Conservation (phyloP, 2,888 invertebrate genomes). For the Synergus laeviventris region DNA sequence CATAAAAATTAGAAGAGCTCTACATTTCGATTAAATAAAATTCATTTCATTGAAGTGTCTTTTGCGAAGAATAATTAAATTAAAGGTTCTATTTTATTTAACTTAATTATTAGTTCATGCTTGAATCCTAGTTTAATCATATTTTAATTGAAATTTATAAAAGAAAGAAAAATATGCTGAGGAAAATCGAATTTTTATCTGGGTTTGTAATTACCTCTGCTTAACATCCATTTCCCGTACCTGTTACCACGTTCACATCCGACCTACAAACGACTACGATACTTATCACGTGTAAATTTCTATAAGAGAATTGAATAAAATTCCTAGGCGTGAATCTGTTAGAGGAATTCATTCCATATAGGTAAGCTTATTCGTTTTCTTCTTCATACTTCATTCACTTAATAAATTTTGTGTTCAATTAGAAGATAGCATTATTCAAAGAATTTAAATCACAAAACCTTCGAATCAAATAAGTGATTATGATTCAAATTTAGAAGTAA, state of each 20-base stretch:
- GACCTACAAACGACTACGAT: slow-evolving; percentile 13
- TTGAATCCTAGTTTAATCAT: too few relatives aligned
- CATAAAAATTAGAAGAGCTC: not conserved
- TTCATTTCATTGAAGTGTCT: not conserved
- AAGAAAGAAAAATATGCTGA: not conserved
- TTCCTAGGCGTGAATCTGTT: not conserved
- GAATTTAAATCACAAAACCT: not conserved
- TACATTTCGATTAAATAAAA: not conserved
- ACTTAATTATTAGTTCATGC: too few relatives aligned
- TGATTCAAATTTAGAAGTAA: not conserved
- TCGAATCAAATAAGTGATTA: not conserved
- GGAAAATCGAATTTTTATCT: slow-evolving; percentile 1
- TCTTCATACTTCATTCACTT: not conserved
- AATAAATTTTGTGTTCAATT: too few relatives aligned
- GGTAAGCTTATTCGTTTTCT: not conserved
- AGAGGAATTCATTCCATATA: not conserved
- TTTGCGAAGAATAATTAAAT: not conserved
- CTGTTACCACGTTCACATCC: not conserved
- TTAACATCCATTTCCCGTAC: not conserved
- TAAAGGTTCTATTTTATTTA: too few relatives aligned
- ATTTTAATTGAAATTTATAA: not conserved
- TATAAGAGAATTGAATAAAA: slow-evolving; percentile 15
- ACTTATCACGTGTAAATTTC: slow-evolving; percentile 24
- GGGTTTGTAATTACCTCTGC: not conserved
- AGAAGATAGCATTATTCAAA: too few relatives aligned